A percentile compares a stretch with the other conserved stretches of the same genome.
These are phyloP conservation scores for Onychostruthus taczanowskii DNA, from an alignment of 2,113 vertebrate genomes.

Conservation along the genomic window DNA sequence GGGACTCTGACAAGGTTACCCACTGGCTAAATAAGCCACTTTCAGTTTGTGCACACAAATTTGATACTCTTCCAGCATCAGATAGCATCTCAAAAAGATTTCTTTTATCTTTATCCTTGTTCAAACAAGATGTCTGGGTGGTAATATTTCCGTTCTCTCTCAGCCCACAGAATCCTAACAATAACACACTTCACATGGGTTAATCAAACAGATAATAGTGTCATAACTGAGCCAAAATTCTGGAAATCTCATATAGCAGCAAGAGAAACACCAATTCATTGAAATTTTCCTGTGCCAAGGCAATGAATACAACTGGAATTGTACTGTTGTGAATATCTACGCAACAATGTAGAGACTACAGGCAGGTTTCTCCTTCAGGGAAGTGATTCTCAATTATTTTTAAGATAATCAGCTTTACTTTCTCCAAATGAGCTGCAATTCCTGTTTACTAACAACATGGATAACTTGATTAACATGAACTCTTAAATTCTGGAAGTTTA, in stretches of 20 bases:
- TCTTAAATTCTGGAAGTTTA: not conserved
- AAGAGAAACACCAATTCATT: not conserved
- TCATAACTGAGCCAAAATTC: not conserved
- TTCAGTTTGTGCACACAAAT: not conserved
- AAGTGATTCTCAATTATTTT: not conserved
- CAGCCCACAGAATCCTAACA: constrained; percentile 9
- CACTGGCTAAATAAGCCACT: constrained; percentile 20
- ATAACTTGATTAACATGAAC: not conserved
- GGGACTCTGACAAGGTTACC: not conserved
- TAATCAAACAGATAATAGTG: constrained; percentile 10
- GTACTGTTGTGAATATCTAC: not conserved
- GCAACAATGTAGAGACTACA: not conserved
- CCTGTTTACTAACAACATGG: not conserved
- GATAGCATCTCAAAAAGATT: constrained; percentile 11
- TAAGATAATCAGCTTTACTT: not conserved
- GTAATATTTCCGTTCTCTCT: constrained; percentile 33
- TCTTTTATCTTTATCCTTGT: constrained; percentile 50
- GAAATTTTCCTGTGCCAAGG: not conserved
- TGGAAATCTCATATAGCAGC: not conserved
- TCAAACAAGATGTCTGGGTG: constrained; percentile 44
- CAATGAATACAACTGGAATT: not conserved
- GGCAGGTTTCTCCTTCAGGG: not conserved
- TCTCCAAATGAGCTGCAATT: not conserved
- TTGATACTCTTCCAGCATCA: constrained; percentile 27
- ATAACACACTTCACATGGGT: not conserved